Percentiles rank a stretch among this genome's conserved stretches.
Conservation (phyloP, 2,113 vertebrate species). For the Oryzias celebensis region DNA sequence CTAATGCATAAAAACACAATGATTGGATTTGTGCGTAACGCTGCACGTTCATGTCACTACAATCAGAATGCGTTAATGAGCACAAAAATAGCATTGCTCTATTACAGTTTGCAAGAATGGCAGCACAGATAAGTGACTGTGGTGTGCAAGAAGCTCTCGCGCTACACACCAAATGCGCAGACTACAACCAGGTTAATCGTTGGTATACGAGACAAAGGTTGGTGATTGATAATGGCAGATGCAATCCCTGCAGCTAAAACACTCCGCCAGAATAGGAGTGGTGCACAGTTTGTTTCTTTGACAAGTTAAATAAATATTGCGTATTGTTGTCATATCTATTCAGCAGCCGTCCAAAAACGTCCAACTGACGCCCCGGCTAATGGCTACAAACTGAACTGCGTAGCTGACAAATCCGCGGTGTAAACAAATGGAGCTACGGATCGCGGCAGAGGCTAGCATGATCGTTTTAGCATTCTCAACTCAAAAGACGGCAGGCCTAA, state of each 20-base stretch:
- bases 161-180: constrained; percentile 46
- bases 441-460: constrained; percentile 46
- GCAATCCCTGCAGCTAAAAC: constrained; percentile 41
- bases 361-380: constrained; percentile 47
- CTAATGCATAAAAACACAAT: constrained; percentile 64
- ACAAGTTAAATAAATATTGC: too few relatives aligned
- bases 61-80: too few relatives aligned
- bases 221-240: constrained; percentile 67
- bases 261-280: too few relatives aligned
- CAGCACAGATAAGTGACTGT: background rate
- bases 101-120: constrained; percentile 32
- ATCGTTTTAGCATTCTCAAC: background rate
- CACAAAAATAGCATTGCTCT: background rate
- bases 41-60: too few relatives aligned
- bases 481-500: constrained; percentile 6
- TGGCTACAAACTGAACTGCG: constrained; percentile 70
- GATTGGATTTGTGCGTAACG: too few relatives aligned
- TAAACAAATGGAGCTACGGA: constrained; percentile 70
- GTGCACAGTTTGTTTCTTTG: constrained; percentile 9
- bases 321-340: constrained; percentile 43
- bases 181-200: constrained; percentile 38
- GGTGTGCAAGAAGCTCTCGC: constrained; percentile 1
- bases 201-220: constrained; percentile 70
- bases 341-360: constrained; percentile 30
- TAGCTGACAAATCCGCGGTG: constrained; percentile 74